Evolutionary conservation across 2,888 invertebrate species (phyloP), one percentile per base, ranked within the genome.

Genomic region (Minunthozetes semirufus): DNA sequence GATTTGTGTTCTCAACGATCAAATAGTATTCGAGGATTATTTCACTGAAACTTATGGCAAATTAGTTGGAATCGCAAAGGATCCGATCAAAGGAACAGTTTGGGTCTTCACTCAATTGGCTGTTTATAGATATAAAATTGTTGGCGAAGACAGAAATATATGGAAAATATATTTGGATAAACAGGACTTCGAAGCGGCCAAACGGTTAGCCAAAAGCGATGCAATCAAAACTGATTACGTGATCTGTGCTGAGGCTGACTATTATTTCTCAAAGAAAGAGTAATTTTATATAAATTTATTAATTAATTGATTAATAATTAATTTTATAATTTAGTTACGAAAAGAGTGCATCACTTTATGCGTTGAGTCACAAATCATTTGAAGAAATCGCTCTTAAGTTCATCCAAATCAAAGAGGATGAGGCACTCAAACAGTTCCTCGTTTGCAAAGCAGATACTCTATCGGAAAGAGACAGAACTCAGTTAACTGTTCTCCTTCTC

Each of bases 311-410:
- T 48, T 8, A 48, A 17, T 48, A n/a, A 8, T 8, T 13, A 9
- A 3, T 48, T 48, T 48, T 48, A 9, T 3, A 48, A 48, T 48
- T 13, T 17, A 48, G 48, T 48, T 95, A 89, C 80, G 88, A 90
- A 76, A 87, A 88, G 79, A 94, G 94, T 82, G 98, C 98, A 0
- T 86, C 89, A 79, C 88, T 92, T 78, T 97, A 91, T 82, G 94
- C 97, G 0, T 89, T 93, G 80, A 94, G 96, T 0, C 89, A 91
- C 80, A 90, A 91, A 59, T 91, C 94, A 25, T 97, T 99, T 82
- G 98, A 98, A 84, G 93, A 93, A 80, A 89, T 97, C 50, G 92
- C 95, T 74, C 85, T 98, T 15, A 95, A 94, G 82, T 96, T 97
- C 82, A 85, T 95, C 22, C 88, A 91, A 82, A 86, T 89, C 0